Base-by-base conservation (phyloP, 2,113 vertebrate species). In the Neodon shergylaensis region DNA sequence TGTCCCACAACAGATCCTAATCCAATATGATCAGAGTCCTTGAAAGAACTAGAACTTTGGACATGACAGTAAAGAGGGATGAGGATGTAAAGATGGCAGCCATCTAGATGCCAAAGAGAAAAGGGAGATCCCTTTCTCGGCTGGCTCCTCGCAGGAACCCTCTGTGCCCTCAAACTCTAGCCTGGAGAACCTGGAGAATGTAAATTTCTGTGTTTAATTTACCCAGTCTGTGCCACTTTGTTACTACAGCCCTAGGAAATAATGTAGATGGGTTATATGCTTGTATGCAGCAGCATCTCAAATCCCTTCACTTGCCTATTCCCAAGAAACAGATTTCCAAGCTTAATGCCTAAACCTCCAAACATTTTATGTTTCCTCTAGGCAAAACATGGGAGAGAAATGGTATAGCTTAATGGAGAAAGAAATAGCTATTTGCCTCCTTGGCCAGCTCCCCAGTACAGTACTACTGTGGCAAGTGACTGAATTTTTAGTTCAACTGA, bases 401-500 rank as follows among this genome's bases (percentile, higher is more conserved):
- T 84, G 89, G 77, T 10, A 24, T 90, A 39, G 22, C 31, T 95
- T 95, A 90, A 28, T 77, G n/a, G 76, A 92, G 84, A 90, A 90
- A 90, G 52, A 81, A 94, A 70, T 88, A 87, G n/a, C 88, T 86
- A 22, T 42, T 93, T 12, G 4, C 47, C 66, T 84, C 19, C 66
- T 94, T 19, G 24, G 13, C 17, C 24, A 13, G 19, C 36, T 81
- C 52, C 65, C 44, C 63, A 82, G 5, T 84, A 47, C 0, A 92
- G 61, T 49, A n/a, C 79, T 63, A 61, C 82, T 78, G 11, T 94
- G 68, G 33, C 58, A 94, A 92, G 33, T 79, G 26, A 66, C n/a
- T 88, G 68, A 65, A 95, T 81, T 31, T 88, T 81, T 83, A 90
- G 36, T 88, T 97, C 49, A 90, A 19, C 10, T 92, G 82, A 52